phyloP scores from a whole-genome alignment of 2,113 vertebrate genomes.

The Pimephales promelas region DNA sequence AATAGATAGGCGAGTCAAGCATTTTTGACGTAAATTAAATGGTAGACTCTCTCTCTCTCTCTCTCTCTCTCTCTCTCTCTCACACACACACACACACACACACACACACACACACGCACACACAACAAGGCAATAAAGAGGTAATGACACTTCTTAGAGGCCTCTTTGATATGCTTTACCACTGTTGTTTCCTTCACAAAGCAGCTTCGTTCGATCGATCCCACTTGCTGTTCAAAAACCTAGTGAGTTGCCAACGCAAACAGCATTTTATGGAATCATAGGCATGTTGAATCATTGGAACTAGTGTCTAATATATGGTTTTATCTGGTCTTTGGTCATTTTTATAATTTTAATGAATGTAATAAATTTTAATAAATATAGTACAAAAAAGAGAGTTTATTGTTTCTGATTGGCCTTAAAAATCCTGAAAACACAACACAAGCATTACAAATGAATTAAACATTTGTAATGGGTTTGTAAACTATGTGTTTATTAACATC shows the following conservation, averaged over 20 bases:
- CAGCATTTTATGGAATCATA: background rate
- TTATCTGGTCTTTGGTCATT: too few relatives aligned
- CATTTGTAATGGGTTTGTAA: too few relatives aligned
- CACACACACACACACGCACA: background rate
- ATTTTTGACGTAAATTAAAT: slow-evolving; percentile 16
- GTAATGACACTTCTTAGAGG: slow-evolving; percentile 20
- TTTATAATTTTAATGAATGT: too few relatives aligned
- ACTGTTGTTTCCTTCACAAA: slow-evolving; percentile 32
- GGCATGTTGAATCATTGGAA: too few relatives aligned
- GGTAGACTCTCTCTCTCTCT: background rate
- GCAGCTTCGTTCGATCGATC: background rate
- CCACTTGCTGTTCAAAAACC: slow-evolving; percentile 1
- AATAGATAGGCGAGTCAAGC: background rate
- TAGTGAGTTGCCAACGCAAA: background rate
- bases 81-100: too few relatives aligned
- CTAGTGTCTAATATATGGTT: too few relatives aligned
- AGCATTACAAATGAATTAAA: background rate
- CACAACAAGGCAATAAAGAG: background rate
- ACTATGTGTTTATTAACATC: too few relatives aligned
- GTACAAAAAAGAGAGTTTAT: too few relatives aligned
- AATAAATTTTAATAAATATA: too few relatives aligned
- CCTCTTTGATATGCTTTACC: slow-evolving; percentile 22
- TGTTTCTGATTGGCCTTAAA: too few relatives aligned
- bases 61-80: too few relatives aligned
- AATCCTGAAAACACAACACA: background rate